Percentiles rank a stretch among this genome's conserved stretches.
These are phyloP conservation scores for Cataglyphis hispanica DNA, from an alignment of 1,140 invertebrate species.

Conservation along the genomic window DNA sequence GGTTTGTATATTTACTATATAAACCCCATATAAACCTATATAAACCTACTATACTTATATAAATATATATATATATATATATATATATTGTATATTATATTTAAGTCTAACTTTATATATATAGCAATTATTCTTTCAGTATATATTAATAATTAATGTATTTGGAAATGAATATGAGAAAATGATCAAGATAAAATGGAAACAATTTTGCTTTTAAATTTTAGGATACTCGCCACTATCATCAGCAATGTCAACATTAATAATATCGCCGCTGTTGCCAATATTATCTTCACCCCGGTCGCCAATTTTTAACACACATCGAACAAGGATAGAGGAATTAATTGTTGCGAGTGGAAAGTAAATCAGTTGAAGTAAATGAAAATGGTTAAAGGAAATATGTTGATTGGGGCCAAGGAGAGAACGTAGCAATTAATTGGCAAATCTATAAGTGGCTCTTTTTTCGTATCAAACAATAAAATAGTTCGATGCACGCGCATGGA, in stretches of 20 bases:
- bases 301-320: conserved; percentile 54
- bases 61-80: too few species aligned
- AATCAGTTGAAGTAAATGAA: conserved; percentile 71
- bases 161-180: background rate
- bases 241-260: conserved; percentile 72
- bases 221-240: conserved; percentile 73
- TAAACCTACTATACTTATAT: background rate
- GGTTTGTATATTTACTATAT: conserved; percentile 75
- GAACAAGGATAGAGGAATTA: conserved; percentile 63
- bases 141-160: background rate
- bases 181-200: conserved; percentile 5
- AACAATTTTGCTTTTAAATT: conserved; percentile 23
- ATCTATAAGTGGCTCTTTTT: conserved; percentile 59
- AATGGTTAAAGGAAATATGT: conserved; percentile 68
- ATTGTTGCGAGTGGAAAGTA: conserved; percentile 43
- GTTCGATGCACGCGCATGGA: conserved; percentile 62
- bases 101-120: background rate
- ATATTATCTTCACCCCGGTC: conserved; percentile 61
- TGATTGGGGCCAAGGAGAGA: conserved; percentile 80
- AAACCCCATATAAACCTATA: too few species aligned
- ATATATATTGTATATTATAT: background rate
- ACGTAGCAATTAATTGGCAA: conserved; percentile 60
- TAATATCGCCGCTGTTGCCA: conserved; percentile 71
- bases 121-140: background rate
- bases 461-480: conserved; percentile 54